These are phyloP conservation scores for Agriotes lineatus DNA, from an alignment of 2,888 invertebrate species.

Conservation along the genomic window DNA sequence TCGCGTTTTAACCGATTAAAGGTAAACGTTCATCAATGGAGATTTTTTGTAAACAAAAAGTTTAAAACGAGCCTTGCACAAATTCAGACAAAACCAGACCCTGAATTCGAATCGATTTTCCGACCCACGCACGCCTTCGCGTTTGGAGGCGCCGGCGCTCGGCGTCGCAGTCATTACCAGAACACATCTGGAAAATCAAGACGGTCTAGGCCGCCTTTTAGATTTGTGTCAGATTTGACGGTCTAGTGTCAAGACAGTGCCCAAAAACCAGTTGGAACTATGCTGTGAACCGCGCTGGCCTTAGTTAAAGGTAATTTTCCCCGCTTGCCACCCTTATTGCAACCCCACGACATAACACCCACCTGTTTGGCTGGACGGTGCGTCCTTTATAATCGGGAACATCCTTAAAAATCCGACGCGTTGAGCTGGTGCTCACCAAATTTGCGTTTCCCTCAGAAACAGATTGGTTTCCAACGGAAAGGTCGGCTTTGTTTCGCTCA, in stretches of 20 bases:
- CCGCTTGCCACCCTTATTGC: neutral
- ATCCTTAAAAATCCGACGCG: neutral
- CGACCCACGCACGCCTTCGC: conserved; percentile 62
- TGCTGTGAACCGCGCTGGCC: conserved; percentile 54
- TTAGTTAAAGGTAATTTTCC: conserved; percentile 45
- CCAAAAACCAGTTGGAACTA: conserved; percentile 47
- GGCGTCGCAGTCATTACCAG: conserved; percentile 49
- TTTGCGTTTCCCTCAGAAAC: too few relatives aligned
- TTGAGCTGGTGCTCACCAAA: too few relatives aligned
- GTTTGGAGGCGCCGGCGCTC: conserved; percentile 55
- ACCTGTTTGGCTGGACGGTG: conserved; percentile 52
- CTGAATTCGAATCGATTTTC: conserved; percentile 58
- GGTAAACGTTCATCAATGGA: neutral
- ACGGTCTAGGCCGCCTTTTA: conserved; percentile 51
- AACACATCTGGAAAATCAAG: conserved; percentile 52
- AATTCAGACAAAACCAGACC: conserved; percentile 47
- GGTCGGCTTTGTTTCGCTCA: conserved; percentile 24
- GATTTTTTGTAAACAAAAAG: conserved; percentile 21
- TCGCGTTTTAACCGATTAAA: neutral
- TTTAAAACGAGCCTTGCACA: conserved; percentile 21
- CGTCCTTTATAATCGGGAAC: conserved; percentile 11
- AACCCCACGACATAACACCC: conserved; percentile 46
- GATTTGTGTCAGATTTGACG: conserved; percentile 46
- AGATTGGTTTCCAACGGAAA: conserved; percentile 10
- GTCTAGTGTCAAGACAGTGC: conserved; percentile 50